phyloP scores from a whole-genome alignment of 2,113 vertebrate species.

The Seriola rivoliana region DNA sequence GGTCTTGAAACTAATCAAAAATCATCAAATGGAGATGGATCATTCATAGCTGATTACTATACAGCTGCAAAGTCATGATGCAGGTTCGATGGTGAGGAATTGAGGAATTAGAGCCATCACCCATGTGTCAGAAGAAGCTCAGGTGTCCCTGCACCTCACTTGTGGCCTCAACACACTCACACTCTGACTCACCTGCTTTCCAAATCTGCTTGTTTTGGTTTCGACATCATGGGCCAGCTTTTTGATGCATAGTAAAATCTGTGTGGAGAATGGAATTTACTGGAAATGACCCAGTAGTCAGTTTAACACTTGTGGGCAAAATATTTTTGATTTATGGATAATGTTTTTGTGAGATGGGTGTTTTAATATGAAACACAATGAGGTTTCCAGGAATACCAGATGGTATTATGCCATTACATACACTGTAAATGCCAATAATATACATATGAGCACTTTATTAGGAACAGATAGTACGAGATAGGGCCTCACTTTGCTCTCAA shows the following conservation, averaged over 20 bases:
- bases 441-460: too few species aligned
- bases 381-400: too few species aligned
- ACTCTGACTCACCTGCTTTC: slow-evolving; percentile 9
- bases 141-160: not conserved
- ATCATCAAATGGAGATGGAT: not conserved
- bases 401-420: too few species aligned
- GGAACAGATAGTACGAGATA: too few species aligned
- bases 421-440: too few species aligned
- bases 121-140: slow-evolving; percentile 4
- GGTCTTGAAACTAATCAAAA: not conserved
- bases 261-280: not conserved
- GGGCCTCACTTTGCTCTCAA: too few species aligned
- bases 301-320: too few species aligned
- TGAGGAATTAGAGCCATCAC: too few species aligned
- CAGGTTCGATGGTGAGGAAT: too few species aligned
- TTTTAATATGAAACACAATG: too few species aligned
- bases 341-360: too few species aligned
- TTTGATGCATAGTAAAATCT: not conserved
- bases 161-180: slow-evolving; percentile 40
- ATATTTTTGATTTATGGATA: too few species aligned
- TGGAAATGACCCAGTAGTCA: not conserved
- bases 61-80: slow-evolving; percentile 46
- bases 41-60: not conserved
- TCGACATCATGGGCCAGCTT: not conserved
- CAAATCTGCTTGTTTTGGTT: not conserved